Evolutionary conservation across 1,140 invertebrate species (phyloP), one percentile per base, ranked within the genome.

Genomic region (Heliconius hermathena): DNA sequence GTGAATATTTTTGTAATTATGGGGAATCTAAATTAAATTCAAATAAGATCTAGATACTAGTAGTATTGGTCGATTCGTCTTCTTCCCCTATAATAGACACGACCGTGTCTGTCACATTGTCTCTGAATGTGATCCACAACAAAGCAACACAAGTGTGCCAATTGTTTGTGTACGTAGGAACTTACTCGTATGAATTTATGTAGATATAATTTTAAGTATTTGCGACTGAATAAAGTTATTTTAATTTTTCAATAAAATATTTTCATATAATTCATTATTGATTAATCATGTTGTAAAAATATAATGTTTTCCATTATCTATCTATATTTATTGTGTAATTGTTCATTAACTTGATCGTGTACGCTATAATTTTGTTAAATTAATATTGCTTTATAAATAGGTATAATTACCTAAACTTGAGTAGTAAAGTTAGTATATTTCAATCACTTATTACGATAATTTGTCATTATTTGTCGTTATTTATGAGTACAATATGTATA

Each of bases 171-270:
- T 78, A 80, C 76, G 66, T 77, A 57, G 54, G 54, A 20, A 52
- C 49, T 18, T 57, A 74, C 71, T 78, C 77, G 78, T 71, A 73
- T 76, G 77, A 85, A 79, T 80, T 81, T 81, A 82, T 85, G 82
- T 85, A 87, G 82, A 83, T 86, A 83, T 87, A 84, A 87, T 87
- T 87, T 85, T 83, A 83, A 84, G 77, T 70, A 79, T 78, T 76
- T 78, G 74, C 52, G 83, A 84, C 83, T 84, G 84, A 85, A 79
- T 85, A 85, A 81, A 82, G 73, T 85, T 82, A 83, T 79, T 83
- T 82, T 82, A 74, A 60, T 75, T 75, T 26, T 52, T 80, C 70
- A 71, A 77, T 77, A 33, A 29, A 71, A 77, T 72, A 72, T 71
- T 70, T 52, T 71, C 75, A 71, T 46, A 76, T 76, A 22, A 38